Evolutionary conservation across 2,797 vertebrate species (phyloP).

Genomic region (Octomys mimax): DNA sequence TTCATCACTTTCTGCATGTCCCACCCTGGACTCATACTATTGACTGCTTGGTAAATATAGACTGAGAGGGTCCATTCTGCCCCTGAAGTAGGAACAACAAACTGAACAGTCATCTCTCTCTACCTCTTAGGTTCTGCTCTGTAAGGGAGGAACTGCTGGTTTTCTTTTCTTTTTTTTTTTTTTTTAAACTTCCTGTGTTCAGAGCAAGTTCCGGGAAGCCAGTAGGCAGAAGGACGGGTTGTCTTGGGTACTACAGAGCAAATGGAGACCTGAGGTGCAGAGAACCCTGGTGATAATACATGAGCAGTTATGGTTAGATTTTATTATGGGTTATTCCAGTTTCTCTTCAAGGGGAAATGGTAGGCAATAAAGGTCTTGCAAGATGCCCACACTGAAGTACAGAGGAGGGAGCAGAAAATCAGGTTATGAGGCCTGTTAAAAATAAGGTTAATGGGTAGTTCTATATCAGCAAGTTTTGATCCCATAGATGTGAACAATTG

Average conservation of each 20-base stretch:
- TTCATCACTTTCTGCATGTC: background rate
- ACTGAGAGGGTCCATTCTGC: background rate
- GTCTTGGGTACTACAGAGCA: background rate
- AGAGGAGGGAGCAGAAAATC: background rate
- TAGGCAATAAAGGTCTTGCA: background rate
- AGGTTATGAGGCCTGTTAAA: background rate
- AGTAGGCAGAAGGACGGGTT: background rate
- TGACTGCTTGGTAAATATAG: background rate
- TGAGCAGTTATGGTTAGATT: background rate
- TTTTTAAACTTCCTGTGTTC: background rate
- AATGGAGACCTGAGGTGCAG: background rate
- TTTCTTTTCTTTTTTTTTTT: background rate
- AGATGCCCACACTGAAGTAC: background rate
- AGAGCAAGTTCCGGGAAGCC: background rate
- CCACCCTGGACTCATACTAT: background rate
- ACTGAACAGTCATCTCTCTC: background rate
- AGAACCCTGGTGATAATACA: background rate
- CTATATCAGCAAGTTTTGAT: background rate
- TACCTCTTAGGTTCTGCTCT: background rate
- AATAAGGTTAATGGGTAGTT: background rate
- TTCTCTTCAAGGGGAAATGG: background rate
- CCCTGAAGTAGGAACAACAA: background rate
- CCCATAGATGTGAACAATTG: background rate
- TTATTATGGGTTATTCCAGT: background rate
- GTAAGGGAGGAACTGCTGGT: background rate